Base-by-base conservation (phyloP, 2,113 vertebrate genomes). In the Turnix velox region DNA sequence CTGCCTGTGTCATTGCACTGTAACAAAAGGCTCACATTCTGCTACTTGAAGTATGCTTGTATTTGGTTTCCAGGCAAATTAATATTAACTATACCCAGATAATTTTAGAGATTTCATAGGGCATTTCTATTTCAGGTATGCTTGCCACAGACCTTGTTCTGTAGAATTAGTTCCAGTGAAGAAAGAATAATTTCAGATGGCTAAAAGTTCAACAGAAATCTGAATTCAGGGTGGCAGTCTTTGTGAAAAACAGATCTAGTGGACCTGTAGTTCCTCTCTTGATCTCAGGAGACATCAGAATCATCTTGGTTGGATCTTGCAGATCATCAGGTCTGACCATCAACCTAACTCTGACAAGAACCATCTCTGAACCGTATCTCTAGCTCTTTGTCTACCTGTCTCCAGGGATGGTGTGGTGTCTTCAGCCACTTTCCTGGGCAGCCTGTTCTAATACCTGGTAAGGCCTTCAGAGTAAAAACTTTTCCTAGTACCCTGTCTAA, bases 241-340 rank as follows among this genome's bases (percentile, higher is more conserved):
- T 75, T 75, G 14, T 49, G 14, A 57, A 28, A 74, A 28, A 18
- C n/a, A 75, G 42, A 45, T 40, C 17, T 1, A 4, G 20, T 59
- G 37, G 52, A 46, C 24, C 17, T 18, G 7, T 24, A 4, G 46
- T n/a, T 30, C 20, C 12, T 28, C 33, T 61, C 68, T 77, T 86
- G 6, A 20, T 7, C 7, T 74, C 37, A 20, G 45, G 57, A 62
- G 0, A 0, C 49, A 5, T 37, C 31, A n/a, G n/a, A n/a, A n/a
- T n/a, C n/a, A n/a, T n/a, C n/a, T n/a, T n/a, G n/a, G n/a, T n/a
- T n/a, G n/a, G n/a, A n/a, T n/a, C n/a, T n/a, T n/a, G n/a, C n/a
- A n/a, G n/a, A n/a, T n/a, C n/a, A n/a, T n/a, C n/a, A n/a, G n/a
- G n/a, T n/a, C n/a, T n/a, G n/a, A n/a, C n/a, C n/a, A n/a, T n/a